A percentile compares a stretch with the other conserved stretches of the same genome.
These are phyloP conservation scores for Drosophila lacicola DNA, from an alignment of 2,888 invertebrate genomes.

Conservation along the genomic window DNA sequence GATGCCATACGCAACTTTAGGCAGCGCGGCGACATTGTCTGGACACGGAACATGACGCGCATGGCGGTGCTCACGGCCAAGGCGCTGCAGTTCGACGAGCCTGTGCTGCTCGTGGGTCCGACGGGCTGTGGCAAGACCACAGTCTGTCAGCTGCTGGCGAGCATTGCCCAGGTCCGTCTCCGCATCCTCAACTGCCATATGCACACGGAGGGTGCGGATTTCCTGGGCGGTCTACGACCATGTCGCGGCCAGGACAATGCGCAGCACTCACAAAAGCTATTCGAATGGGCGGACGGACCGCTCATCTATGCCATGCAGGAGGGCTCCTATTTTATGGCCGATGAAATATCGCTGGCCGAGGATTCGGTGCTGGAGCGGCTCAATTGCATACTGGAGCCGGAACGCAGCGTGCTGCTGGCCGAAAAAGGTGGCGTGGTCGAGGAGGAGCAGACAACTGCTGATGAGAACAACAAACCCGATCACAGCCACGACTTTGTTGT, in stretches of 20 bases:
- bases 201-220: constrained; percentile 99
- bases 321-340: constrained; percentile 96
- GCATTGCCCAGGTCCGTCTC: constrained; percentile 88
- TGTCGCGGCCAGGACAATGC: constrained; percentile 85
- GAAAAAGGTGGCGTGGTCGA: constrained; percentile 91
- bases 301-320: constrained; percentile 95
- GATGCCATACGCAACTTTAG: constrained; percentile 88
- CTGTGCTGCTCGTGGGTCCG: constrained; percentile 97
- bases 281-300: constrained; percentile 99
- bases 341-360: constrained; percentile 99
- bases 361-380: constrained; percentile 98
- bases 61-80: constrained; percentile 92
- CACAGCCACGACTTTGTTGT: constrained; percentile 86
- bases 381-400: constrained; percentile 97
- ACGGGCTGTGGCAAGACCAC: constrained; percentile 99
- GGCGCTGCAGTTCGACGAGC: constrained; percentile 96
- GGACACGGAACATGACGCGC: constrained; percentile 96
- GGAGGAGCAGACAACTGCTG: constrained; percentile 72
- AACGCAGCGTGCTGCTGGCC: constrained; percentile 94
- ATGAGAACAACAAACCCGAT: constrained; percentile 25
- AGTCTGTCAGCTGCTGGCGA: constrained; percentile 94
- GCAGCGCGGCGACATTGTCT: constrained; percentile 91
- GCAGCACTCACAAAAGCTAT: constrained; percentile 87
- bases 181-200: constrained; percentile 98
- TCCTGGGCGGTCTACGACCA: constrained; percentile 97